Percentiles rank a stretch among this genome's conserved stretches.
Conservation (phyloP, 2,888 invertebrate species). For the Agelastica alni region DNA sequence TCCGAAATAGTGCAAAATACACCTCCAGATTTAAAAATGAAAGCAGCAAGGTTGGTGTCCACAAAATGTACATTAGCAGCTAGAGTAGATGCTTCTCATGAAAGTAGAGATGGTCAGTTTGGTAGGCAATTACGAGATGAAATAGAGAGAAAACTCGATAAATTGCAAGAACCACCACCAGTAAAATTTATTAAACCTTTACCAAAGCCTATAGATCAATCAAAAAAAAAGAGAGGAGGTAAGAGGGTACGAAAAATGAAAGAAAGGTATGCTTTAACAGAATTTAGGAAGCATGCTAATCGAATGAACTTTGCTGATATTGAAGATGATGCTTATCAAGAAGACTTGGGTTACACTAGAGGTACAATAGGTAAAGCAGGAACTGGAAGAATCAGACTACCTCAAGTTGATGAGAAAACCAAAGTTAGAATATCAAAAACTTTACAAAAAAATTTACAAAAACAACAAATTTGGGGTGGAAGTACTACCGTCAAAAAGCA, state of each 20-base stretch:
- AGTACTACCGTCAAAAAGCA: slow-evolving; percentile 93
- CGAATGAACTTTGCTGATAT: slow-evolving; percentile 98
- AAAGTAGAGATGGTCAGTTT: slow-evolving; percentile 83
- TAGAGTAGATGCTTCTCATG: slow-evolving; percentile 93
- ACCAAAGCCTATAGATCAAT: slow-evolving; percentile 96
- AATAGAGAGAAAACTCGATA: slow-evolving; percentile 95
- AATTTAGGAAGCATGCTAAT: slow-evolving; percentile 96
- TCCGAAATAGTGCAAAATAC: slow-evolving; percentile 94
- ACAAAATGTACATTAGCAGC: slow-evolving; percentile 94
- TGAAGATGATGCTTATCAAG: slow-evolving; percentile 99
- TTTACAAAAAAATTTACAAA: slow-evolving; percentile 91
- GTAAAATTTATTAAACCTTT: slow-evolving; percentile 95
- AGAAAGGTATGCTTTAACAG: slow-evolving; percentile 96
- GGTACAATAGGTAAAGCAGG: slow-evolving; percentile 95
- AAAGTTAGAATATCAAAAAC: slow-evolving; percentile 99
- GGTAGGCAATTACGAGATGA: slow-evolving; percentile 84
- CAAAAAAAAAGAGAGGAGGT: slow-evolving; percentile 95
- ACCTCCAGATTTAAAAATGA: slow-evolving; percentile 87
- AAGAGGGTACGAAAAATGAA: slow-evolving; percentile 98
- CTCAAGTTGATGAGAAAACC: slow-evolving; percentile 98
- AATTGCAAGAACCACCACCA: slow-evolving; percentile 96
- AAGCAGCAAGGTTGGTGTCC: slow-evolving; percentile 92
- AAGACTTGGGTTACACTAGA: slow-evolving; percentile 94
- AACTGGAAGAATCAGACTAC: slow-evolving; percentile 88
- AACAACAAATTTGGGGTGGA: slow-evolving; percentile 88